Conservation (phyloP, 1,140 invertebrate genomes). For the Bombus impatiens region DNA sequence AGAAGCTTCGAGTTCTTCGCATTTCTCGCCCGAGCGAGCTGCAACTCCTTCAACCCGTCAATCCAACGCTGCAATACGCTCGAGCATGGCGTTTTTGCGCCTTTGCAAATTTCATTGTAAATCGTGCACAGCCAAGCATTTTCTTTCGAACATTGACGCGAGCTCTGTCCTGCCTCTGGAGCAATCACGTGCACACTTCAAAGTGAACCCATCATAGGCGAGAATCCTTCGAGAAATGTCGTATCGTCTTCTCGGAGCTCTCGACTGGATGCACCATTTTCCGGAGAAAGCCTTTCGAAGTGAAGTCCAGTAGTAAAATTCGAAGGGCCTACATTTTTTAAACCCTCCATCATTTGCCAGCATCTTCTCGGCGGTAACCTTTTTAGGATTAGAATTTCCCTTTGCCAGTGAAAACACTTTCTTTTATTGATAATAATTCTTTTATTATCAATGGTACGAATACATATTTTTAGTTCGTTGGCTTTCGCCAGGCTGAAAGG, state of each 20-base stretch:
- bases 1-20: not conserved
- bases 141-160: not conserved
- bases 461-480: too few relatives aligned
- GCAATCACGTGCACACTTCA: not conserved
- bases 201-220: not conserved
- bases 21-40: not conserved
- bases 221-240: not conserved
- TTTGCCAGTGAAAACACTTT: too few relatives aligned
- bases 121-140: not conserved
- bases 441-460: not conserved
- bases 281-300: not conserved
- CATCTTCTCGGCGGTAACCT: too few relatives aligned
- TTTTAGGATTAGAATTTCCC: too few relatives aligned
- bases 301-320: not conserved
- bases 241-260: not conserved
- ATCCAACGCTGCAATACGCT: not conserved
- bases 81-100: not conserved
- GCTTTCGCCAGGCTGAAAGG: too few relatives aligned
- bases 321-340: not conserved
- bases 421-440: too few relatives aligned
- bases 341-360: not conserved
- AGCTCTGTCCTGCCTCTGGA: not conserved
- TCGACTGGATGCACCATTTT: not conserved
- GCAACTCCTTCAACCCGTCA: not conserved
- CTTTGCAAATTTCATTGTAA: conserved; percentile 12